Evolutionary conservation across 2,797 vertebrate species (phyloP).

Genomic region (Argentina silus): DNA sequence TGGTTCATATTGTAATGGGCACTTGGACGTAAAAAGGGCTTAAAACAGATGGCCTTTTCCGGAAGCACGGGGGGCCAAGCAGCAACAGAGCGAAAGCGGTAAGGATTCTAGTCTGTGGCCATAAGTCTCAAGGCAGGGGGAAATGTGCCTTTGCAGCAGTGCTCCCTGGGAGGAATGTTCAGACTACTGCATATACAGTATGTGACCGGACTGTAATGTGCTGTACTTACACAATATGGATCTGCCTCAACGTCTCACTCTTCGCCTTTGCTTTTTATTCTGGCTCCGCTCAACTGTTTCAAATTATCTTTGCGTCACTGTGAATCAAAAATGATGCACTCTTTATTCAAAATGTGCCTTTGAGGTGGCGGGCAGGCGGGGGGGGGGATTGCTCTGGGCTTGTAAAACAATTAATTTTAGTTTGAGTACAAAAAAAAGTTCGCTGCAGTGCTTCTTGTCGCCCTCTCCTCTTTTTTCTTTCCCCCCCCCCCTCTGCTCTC

Average conservation of each 20-base stretch:
- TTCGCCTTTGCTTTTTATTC: not conserved
- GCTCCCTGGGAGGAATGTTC: not conserved
- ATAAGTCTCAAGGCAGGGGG: slow-evolving; percentile 3
- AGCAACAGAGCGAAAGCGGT: not conserved
- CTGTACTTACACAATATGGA: slow-evolving; percentile 9
- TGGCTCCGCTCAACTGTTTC: slow-evolving; percentile 21
- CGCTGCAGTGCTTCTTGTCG: slow-evolving; percentile 35
- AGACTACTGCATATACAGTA: slow-evolving; percentile 38
- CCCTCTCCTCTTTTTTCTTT: not conserved
- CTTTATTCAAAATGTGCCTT: slow-evolving; percentile 32
- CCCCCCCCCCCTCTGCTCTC: not conserved
- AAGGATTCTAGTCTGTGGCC: not conserved
- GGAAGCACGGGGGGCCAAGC: too few species aligned
- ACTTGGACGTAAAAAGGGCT: not conserved
- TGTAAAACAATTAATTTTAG: slow-evolving; percentile 55
- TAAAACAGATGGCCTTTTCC: too few species aligned
- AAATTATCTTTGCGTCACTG: slow-evolving; percentile 21
- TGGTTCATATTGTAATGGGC: slow-evolving; percentile 15
- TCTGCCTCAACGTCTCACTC: slow-evolving; percentile 18
- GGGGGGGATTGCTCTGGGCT: slow-evolving; percentile 15
- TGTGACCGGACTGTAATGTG: slow-evolving; percentile 58
- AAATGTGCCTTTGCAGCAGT: not conserved
- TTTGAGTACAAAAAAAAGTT: slow-evolving; percentile 36
- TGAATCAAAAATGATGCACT: slow-evolving; percentile 31
- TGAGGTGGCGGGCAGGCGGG: not conserved